Base-by-base conservation (phyloP, 1,140 invertebrate species). In the Panagrolaimus sp. region DNA sequence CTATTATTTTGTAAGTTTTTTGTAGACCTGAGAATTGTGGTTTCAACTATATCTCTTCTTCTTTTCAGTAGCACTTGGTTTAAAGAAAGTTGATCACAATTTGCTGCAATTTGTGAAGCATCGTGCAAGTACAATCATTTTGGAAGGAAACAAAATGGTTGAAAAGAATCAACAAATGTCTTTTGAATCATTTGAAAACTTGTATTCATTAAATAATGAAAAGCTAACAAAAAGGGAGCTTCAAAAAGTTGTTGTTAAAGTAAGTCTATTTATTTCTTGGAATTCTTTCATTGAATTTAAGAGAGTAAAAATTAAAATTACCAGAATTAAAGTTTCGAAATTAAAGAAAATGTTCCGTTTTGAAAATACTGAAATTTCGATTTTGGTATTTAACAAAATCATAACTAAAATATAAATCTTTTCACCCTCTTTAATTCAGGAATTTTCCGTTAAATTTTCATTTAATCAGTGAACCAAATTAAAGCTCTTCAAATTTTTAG, bases 1-100 rank as follows among this genome's bases (percentile, higher is more conserved):
- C 63, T 80, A 9, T 53, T 80, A 14, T 78, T 79, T 57, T 43
- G 72, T 74, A 67, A 76, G 72, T 53, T 14, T 31, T 44, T 47
- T 62, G 14, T 20, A 44, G 9, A 43, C 13, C 8, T 42, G 38
- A 27, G 1, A 23, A 25, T 44, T 25, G 46, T 11, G 2, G 44
- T 47, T n/a, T n/a, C n/a, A 20, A 45, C 20, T 45, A 9, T 27
- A 13, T 63, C n/a, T n/a, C n/a, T n/a, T n/a, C n/a, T n/a, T n/a
- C n/a, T n/a, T 70, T 70, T 4, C 48, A 71, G 69, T 72, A 23
- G 71, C 71, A 23, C 16, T 72, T 25, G 71, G 71, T 23, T 23
- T 72, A 11, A 61, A 51, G 5, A 47, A 48, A 51, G 62, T 70
- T 16, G 72, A 72, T 25, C 51, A 44, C 9, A 72, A 73, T 31